Evolutionary conservation across 2,888 invertebrate genomes (phyloP), one percentile per base, ranked within the genome.

Genomic region (Hesperia comma): DNA sequence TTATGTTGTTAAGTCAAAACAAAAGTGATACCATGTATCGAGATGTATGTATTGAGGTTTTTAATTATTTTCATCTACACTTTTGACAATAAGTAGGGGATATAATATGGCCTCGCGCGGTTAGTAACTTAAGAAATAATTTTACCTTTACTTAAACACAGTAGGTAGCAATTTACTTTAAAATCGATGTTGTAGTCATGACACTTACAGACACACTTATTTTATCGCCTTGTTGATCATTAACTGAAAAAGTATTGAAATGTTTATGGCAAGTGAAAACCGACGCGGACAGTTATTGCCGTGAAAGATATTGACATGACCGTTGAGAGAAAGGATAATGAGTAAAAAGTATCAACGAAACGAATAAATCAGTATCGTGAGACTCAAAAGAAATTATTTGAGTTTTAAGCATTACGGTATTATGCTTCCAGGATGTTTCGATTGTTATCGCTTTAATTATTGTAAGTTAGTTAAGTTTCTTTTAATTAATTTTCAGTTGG

Each of bases 221-320:
- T 53, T 69, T 63, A 67, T 40, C 55, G 46, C 15, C 12, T 33
- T 33, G 14, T 21, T 63, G 46, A 56, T 19, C 56, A 33, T 63
- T 56, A 33, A 41, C 32, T 43, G 58, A 58, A 46, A 63, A 49
- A 55, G 15, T 12, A 63, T 56, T 56, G 56, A 67, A 51, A 57
- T 67, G 49, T 67, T 66, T 67, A 67, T 61, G 61, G 67, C 56
- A 58, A 67, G 40, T 54, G 55, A 54, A 67, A 32, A 53, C 41
- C 40, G 53, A 46, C 33, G 55, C 55, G 32, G 46, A 46, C 21
- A 51, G 67, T 46, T 49, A 67, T 55, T 26, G 15, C 40, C 41
- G 49, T 61, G 49, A 67, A 56, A 56, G 61, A 51, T 49, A 61
- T 56, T 33, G 63, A 26, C 61, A 19, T 46, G 19, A 37, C 17